Evolutionary conservation across 2,113 vertebrate species (phyloP), one percentile per base, ranked within the genome.

Genomic region (Anhinga rufa): DNA sequence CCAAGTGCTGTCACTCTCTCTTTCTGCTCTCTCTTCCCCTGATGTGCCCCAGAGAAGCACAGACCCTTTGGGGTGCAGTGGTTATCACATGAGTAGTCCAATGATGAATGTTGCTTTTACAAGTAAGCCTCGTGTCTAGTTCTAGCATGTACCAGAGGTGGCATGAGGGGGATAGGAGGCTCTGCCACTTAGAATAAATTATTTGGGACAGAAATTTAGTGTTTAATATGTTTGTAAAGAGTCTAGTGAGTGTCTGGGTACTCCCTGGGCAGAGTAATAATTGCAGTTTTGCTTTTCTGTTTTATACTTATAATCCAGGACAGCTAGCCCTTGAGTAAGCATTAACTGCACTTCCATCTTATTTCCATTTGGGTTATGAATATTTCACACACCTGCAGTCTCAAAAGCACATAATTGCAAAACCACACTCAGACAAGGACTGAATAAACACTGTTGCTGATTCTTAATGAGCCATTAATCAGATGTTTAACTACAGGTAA

Each of bases 401-500:
- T 95, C 92, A 92, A 93, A 97, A 95, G 89, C 83, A 93, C 94
- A 88, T 94, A 95, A 96, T 96, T 95, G 86, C 91, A 95, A 94
- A 93, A 49, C 96, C 89, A 79, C 88, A 91, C 81, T 97, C 88
- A 97, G 80, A 94, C 86, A 79, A 42, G 77, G 92, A 79, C 92
- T 89, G 78, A 95, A 91, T 94, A 96, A 96, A 96, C 83, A 91
- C 83, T 94, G 91, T 89, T 95, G 94, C 94, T 93, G 92, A 95
- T 96, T 94, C 96, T 91, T 95, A 97, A 97, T 95, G 96, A 97
- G 95, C 82, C 94, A 96, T 97, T 97, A 95, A 97, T 97, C 89
- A 92, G 91, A 94, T 97, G 95, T 97, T 97, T 97, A 95, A 96
- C 95, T 97, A 95, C 92, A 97, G 84, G 89, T 95, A 93, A 97